phyloP scores from a whole-genome alignment of 2,797 vertebrate genomes.

The Anableps anableps region DNA sequence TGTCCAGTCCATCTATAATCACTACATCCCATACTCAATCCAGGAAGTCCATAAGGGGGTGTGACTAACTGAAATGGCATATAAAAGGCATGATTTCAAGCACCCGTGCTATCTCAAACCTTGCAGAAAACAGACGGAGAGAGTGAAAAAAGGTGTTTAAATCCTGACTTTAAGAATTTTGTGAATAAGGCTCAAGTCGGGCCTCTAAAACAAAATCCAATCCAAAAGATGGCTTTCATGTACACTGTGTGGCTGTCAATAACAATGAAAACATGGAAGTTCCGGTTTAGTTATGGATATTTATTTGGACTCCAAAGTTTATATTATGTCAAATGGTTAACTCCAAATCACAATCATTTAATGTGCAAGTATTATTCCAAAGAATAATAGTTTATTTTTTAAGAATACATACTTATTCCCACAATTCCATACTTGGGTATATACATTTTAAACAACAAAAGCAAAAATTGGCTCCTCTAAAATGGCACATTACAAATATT shows the following conservation, averaged over 20 bases:
- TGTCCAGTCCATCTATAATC: neutral
- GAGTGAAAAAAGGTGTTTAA: neutral
- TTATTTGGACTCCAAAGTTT: neutral
- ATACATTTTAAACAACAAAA: neutral
- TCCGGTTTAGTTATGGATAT: neutral
- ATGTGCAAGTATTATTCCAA: neutral
- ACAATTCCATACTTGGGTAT: neutral
- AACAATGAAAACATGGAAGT: neutral
- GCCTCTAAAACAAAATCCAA: neutral
- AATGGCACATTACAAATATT: neutral
- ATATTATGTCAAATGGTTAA: neutral
- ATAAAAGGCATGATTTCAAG: neutral
- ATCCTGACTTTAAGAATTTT: no score
- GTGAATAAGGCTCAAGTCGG: no score
- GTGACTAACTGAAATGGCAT: neutral
- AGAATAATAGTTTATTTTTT: neutral
- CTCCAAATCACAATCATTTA: neutral
- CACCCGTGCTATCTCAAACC: neutral
- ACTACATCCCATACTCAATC: neutral
- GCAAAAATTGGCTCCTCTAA: neutral
- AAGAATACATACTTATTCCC: neutral
- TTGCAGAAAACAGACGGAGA: neutral
- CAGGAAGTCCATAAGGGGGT: neutral
- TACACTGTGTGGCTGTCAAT: neutral
- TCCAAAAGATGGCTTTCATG: neutral